Evolutionary conservation across 2,113 vertebrate genomes (phyloP), one percentile per base, ranked within the genome.

Genomic region (Caracal caracal): DNA sequence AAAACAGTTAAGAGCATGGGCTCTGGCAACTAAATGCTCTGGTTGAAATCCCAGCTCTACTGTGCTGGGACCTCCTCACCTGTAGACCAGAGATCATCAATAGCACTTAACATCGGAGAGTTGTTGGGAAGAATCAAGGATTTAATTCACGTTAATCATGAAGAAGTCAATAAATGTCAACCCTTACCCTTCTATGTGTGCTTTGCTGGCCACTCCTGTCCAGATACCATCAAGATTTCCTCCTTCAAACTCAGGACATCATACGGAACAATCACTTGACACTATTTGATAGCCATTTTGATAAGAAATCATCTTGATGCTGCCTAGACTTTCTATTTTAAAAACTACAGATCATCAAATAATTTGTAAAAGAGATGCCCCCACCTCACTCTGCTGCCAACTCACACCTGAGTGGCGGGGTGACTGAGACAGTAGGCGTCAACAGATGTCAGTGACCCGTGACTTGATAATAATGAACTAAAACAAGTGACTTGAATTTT

Each of bases 341-440:
- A 87, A 97, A 53, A 73, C 28, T 24, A 47, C 5, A 28, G 12
- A 47, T 63, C 53, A 91, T 12, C 40, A 68, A 78, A 51, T 71
- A 89, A 82, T 35, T n/a, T 51, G 7, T 83, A 51, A 35, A 49
- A 35, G 40, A 76, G 24, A 43, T 37, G 47, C 12, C 59, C 78
- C 65, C n/a, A n/a, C 20, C n/a, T 51, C 56, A 30, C 3, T 30
- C 82, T 35, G 33, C 16, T n/a, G 19, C 10, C 43, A 17, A 6
- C 35, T 49, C 43, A 75, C 59, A 53, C 37, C 47, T 24, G 10
- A 73, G 53, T 35, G 68, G 22, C 9, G 20, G 33, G 22, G 49
- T 12, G n/a, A n/a, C 13, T 3, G 40, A 40, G 19, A 10, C 22
- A 26, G 2, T 0, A n/a, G 28, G 30, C 19, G 6, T 12, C 13